Conservation (phyloP, 2,113 vertebrate species). For the Pongo pygmaeus region DNA sequence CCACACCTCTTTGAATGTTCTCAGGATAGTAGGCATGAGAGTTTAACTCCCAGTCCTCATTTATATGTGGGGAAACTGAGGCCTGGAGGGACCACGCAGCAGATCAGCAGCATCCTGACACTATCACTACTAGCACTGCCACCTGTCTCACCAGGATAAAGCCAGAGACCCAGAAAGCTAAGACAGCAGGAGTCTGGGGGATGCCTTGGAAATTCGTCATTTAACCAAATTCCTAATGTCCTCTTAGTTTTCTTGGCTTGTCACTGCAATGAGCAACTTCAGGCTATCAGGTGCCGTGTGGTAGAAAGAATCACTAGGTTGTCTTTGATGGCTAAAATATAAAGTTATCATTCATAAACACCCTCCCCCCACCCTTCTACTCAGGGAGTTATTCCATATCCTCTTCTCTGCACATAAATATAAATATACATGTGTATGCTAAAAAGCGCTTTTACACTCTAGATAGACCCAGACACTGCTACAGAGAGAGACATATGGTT, state of each 20-base stretch:
- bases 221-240: neutral
- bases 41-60: neutral
- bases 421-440: neutral
- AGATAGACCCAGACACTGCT: neutral
- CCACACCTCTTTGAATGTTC: too few relatives aligned
- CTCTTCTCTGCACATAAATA: neutral
- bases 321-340: neutral
- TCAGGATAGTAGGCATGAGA: too few relatives aligned
- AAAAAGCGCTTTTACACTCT: neutral
- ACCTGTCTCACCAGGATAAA: neutral
- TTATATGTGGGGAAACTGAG: neutral
- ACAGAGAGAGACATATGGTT: neutral
- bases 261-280: neutral
- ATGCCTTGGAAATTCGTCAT: neutral
- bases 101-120: neutral
- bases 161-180: neutral
- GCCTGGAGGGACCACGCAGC: neutral
- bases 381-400: neutral
- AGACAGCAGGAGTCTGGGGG: fast-evolving
- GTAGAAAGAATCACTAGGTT: neutral
- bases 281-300: neutral
- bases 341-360: neutral
- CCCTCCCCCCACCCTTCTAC: neutral
- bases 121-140: fast-evolving
- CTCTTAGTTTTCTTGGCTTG: neutral